Conservation (phyloP, 2,797 vertebrate genomes). For the Limosa lapponica region DNA sequence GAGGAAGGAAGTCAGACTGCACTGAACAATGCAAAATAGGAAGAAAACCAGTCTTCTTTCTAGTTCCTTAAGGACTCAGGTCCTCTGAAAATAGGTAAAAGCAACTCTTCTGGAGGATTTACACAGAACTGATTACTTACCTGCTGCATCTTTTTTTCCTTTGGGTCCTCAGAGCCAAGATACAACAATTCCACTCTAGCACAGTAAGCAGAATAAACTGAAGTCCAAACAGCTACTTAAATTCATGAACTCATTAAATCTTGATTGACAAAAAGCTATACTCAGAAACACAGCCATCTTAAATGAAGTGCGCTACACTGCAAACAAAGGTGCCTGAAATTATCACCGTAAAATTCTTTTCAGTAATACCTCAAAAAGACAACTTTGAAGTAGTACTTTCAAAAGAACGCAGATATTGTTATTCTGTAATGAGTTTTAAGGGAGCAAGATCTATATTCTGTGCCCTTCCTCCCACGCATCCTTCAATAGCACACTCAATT, state of each 20-base stretch:
- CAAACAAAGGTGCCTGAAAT: neutral
- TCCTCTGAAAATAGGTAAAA: neutral
- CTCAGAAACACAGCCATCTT: neutral
- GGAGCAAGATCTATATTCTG: neutral
- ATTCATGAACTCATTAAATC: neutral
- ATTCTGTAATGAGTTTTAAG: neutral
- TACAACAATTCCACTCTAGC: neutral
- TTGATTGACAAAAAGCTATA: neutral
- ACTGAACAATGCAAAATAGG: neutral
- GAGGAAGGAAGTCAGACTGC: constrained; percentile 20
- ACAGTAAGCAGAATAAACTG: neutral
- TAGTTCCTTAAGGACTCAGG: neutral
- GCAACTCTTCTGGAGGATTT: neutral
- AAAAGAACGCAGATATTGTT: neutral
- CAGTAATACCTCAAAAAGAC: neutral
- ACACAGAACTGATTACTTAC: neutral
- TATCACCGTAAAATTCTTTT: neutral
- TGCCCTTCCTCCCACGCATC: neutral
- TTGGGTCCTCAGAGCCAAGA: neutral
- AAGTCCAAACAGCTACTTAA: neutral
- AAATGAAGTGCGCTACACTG: neutral
- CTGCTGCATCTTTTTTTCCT: neutral
- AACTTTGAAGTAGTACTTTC: neutral
- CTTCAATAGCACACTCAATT: neutral
- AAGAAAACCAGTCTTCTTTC: neutral